Base-by-base conservation (phyloP, 2,888 invertebrate genomes). In the Brenthis ino region DNA sequence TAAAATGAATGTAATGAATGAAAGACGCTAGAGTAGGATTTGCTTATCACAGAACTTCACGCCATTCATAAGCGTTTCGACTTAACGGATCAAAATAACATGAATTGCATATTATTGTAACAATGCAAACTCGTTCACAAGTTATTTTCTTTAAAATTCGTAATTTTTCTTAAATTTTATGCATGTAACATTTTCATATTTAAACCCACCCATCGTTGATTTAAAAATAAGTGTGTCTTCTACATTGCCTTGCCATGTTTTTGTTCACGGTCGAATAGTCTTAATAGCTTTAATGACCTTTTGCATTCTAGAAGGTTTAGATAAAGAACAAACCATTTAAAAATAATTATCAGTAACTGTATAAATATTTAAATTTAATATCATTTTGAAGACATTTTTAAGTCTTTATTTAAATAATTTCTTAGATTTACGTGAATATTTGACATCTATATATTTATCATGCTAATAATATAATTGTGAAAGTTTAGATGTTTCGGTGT, bases 21-120 rank as follows among this genome's bases (percentile, higher is more conserved):
- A 20, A 37, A 55, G 28, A 16, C 56, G 43, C 67, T 56, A 5
- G 51, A 63, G 51, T 50, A 50, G n/a, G 20, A 63, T 50, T 48
- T 63, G 43, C 67, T 67, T 67, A 63, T 67, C 56, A n/a, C 63
- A 57, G 12, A 20, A 67, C n/a, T 61, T 55, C 67, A 67, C 56
- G 61, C 61, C 33, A 43, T 63, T 63, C 33, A 48, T 58, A 51
- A 24, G 14, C 8, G 20, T n/a, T 37, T 20, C 5, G 60, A 60
- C 60, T 67, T 47, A 55, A 54, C 48, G 54, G 20, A 58, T 61
- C 47, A 33, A 50, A 61, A 33, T 60, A 55, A 24, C 11, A 43
- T 14, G 11, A 37, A 54, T 37, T 54, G 43, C 24, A 43, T 54
- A 24, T 54, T 63, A 37, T 16, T 63, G 37, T 54, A 16, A 54